Evolutionary conservation across 1,140 invertebrate species (phyloP), one percentile per base, ranked within the genome.

Genomic region (Periplaneta americana): DNA sequence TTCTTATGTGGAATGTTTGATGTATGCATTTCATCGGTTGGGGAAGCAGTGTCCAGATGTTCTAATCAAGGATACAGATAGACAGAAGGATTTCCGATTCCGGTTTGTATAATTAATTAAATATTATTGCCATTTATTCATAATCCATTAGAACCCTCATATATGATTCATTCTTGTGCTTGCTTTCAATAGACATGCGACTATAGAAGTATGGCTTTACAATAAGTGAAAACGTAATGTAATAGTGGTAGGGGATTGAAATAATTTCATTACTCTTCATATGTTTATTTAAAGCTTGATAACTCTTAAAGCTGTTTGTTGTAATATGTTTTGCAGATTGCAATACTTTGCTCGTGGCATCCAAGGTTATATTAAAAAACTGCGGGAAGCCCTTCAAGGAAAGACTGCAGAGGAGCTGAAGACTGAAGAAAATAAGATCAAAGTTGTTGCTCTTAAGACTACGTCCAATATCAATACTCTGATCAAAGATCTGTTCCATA

Each of bases 401-500:
- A 96, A 97, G 87, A 91, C 92, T 79, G 91, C 91, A 79, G 93
- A 94, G 82, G 93, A 95, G 86, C 87, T 93, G 1, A 94, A 94
- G 87, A 90, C 93, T 22, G 93, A 95, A 83, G 94, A 97, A 89
- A 95, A 97, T 88, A 95, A 97, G 88, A 90, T 97, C 2, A 96
- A 96, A 89, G 90, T 97, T 79, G 93, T 95, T 39, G 96, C 96
- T 22, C 88, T 98, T 10, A 97, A 96, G 87, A 96, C 96, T 15
- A 97, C 96, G 34, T 95, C 95, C 75, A 99, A 99, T 87, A 98
- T 99, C 77, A 98, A 97, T 86, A 92, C 93, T 0, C 90, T 99
- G 28, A 98, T 99, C 78, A 96, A 97, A 87, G 98, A 99, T 89
- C 89, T 99, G 80, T 98, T 99, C 88, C 96, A 98, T 86, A 95